A percentile compares a stretch with the other conserved stretches of the same genome.
These are phyloP conservation scores for Naso thynnoides DNA, from an alignment of 2,797 vertebrate genomes.

Conservation along the genomic window DNA sequence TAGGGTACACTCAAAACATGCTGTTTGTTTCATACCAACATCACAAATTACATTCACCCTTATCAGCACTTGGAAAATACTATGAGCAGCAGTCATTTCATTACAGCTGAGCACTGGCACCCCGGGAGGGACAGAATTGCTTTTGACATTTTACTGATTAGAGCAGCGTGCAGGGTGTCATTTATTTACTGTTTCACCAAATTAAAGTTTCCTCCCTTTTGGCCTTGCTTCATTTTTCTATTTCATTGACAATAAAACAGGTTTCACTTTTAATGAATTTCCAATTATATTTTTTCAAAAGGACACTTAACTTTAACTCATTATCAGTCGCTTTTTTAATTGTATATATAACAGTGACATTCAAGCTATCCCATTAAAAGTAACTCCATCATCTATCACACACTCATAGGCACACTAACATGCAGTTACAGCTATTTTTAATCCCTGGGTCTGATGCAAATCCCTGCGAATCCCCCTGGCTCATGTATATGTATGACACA, in stretches of 20 bases:
- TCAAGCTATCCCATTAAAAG: constrained; percentile 9
- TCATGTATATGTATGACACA: constrained; percentile 58
- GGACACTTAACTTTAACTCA: background rate
- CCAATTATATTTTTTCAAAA: background rate
- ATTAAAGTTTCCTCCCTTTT: constrained; percentile 1
- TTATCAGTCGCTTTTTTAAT: background rate
- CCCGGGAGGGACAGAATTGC: constrained; percentile 21
- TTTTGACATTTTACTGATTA: constrained; percentile 38
- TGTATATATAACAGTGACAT: background rate
- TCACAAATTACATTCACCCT: constrained; percentile 10
- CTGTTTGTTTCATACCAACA: constrained; percentile 31
- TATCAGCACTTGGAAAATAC: constrained; percentile 4
- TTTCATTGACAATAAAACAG: background rate
- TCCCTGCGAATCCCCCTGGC: constrained; percentile 60
- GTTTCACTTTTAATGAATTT: background rate
- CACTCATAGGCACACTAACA: constrained; percentile 18
- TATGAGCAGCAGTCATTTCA: constrained; percentile 35
- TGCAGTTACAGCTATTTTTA: constrained; percentile 59
- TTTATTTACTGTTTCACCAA: constrained; percentile 33
- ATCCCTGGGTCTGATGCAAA: constrained; percentile 59
- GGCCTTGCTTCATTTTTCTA: background rate
- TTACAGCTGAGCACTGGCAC: constrained; percentile 32
- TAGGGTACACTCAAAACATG: constrained; percentile 17
- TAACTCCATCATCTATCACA: constrained; percentile 22
- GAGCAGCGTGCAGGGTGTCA: constrained; percentile 1